phyloP scores from a whole-genome alignment of 2,113 vertebrate genomes.

The Chaenocephalus aceratus region DNA sequence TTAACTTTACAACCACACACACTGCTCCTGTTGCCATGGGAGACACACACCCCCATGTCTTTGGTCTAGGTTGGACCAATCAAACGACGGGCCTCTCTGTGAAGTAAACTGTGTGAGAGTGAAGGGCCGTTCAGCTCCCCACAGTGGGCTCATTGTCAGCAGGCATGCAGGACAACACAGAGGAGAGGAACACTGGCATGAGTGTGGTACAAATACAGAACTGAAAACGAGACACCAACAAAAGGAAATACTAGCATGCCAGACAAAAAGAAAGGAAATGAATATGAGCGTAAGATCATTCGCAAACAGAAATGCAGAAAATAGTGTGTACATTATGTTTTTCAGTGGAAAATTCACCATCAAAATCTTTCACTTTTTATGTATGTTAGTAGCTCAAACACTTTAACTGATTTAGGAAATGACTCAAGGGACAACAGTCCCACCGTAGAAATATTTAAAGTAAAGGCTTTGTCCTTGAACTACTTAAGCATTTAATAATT shows the following conservation, averaged over 20 bases:
- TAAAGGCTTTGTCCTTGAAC: not conserved
- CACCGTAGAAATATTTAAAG: not conserved
- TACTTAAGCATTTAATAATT: not conserved
- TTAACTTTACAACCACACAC: conserved; percentile 5
- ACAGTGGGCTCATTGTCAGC: conserved; percentile 74
- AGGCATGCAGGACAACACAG: conserved; percentile 56
- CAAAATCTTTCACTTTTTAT: not conserved
- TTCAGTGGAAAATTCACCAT: conserved; percentile 52
- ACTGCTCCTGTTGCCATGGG: conserved; percentile 49
- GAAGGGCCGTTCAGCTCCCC: conserved; percentile 43
- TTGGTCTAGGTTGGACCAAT: conserved; percentile 59
- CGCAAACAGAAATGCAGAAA: conserved; percentile 26
- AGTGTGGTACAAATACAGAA: conserved; percentile 41
- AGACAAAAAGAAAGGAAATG: not conserved
- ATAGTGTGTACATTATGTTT: not conserved
- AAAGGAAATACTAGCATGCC: conserved; percentile 36
- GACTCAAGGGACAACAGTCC: not conserved
- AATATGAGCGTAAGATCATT: conserved; percentile 1
- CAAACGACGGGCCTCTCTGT: conserved; percentile 32
- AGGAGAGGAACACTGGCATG: conserved; percentile 17
- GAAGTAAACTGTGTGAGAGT: conserved; percentile 54
- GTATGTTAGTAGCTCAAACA: not conserved
- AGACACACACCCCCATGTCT: conserved; percentile 40
- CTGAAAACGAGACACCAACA: conserved; percentile 29
- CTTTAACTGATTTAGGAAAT: not conserved